Conservation (phyloP, 2,113 vertebrate genomes). For the Clarias macrocephalus region DNA sequence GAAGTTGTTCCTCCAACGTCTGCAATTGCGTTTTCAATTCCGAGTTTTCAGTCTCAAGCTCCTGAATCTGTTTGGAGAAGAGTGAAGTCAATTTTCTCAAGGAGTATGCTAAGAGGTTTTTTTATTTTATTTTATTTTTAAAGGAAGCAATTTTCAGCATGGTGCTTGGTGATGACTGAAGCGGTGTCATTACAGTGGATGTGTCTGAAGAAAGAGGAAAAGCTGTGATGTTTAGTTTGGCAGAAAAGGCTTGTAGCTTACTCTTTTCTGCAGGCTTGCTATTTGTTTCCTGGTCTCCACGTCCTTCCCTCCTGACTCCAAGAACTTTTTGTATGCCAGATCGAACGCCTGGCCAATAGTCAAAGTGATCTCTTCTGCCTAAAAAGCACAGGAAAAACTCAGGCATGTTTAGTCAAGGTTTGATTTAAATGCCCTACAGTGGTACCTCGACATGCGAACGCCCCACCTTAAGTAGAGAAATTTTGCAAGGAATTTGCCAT, state of each 20-base stretch:
- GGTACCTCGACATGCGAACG: too few species aligned
- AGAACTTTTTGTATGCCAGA: slow-evolving; percentile 97
- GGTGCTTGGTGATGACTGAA: background rate
- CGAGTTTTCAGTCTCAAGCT: slow-evolving; percentile 92
- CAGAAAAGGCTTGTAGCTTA: slow-evolving; percentile 64
- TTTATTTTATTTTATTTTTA: background rate
- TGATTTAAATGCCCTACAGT: too few species aligned
- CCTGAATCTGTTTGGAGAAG: slow-evolving; percentile 86
- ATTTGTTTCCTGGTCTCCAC: slow-evolving; percentile 98
- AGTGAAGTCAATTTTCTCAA: slow-evolving; percentile 3
- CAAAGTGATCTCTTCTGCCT: slow-evolving; percentile 97
- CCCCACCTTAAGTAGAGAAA: too few species aligned
- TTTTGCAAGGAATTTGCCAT: too few species aligned
- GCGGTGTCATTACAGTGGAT: background rate
- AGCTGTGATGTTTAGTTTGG: background rate
- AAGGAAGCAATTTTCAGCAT: background rate
- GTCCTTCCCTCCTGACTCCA: slow-evolving; percentile 98
- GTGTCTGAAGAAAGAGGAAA: too few species aligned
- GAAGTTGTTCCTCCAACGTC: slow-evolving; percentile 89
- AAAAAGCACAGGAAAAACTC: background rate
- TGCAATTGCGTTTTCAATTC: slow-evolving; percentile 95
- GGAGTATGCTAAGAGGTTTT: background rate
- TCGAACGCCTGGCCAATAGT: slow-evolving; percentile 99
- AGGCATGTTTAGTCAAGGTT: background rate
- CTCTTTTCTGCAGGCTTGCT: slow-evolving; percentile 91